These are phyloP conservation scores for Mus pahari DNA, from an alignment of 2,113 vertebrate species.

Conservation along the genomic window DNA sequence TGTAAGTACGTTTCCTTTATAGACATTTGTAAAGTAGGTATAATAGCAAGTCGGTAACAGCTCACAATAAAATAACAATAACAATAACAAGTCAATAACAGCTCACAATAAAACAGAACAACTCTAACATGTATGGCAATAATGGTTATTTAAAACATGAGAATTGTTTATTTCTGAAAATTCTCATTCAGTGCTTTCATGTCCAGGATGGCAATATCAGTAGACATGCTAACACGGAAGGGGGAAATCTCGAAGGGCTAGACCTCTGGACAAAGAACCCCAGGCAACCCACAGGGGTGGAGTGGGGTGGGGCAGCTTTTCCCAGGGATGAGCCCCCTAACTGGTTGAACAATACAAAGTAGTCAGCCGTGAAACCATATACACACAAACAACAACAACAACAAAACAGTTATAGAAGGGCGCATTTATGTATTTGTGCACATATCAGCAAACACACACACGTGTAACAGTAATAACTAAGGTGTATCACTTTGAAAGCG, in stretches of 20 bases:
- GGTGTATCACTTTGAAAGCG: too few relatives aligned
- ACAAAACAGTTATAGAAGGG: background rate
- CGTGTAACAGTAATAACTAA: background rate
- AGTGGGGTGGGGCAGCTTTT: too few relatives aligned
- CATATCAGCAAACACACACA: background rate
- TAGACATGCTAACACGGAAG: background rate
- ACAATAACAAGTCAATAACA: background rate
- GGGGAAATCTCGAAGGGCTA: background rate
- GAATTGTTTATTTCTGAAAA: conserved; percentile 1
- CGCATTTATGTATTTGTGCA: background rate
- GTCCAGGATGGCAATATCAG: background rate
- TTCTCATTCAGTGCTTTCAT: background rate
- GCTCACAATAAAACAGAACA: background rate
- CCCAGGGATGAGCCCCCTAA: background rate
- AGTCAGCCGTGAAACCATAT: background rate
- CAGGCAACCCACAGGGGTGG: too few relatives aligned
- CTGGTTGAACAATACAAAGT: background rate
- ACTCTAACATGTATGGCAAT: background rate
- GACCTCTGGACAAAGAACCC: background rate
- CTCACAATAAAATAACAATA: too few relatives aligned
- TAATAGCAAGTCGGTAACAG: background rate
- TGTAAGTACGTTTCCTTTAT: background rate
- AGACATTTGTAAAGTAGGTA: background rate
- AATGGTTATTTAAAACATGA: background rate
- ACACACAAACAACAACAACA: background rate